Evolutionary conservation across 2,888 invertebrate species (phyloP), one percentile per base, ranked within the genome.

Genomic region (Conops quadrifasciatus): DNA sequence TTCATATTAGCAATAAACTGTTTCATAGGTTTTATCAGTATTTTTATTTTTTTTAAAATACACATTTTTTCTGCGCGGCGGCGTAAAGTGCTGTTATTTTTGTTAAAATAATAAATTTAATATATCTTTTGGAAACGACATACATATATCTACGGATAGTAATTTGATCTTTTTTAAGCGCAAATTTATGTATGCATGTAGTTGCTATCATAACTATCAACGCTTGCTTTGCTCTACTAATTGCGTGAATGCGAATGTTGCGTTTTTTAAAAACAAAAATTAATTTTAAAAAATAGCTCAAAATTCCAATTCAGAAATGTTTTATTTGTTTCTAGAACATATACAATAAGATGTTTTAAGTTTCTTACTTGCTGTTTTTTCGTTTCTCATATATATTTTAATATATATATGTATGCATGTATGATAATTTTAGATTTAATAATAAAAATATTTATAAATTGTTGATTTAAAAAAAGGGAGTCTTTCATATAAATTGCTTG

Each of bases 351-450:
- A 70, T 63, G 47, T 64, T 67, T 71, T 70, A 67, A 43, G 16
- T 56, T 9, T 56, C 19, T 71, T 65, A 21, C 51, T 67, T 67
- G 16, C 49, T 65, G 62, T 71, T 73, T 69, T 75, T 75, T 74
- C 74, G 74, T 74, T 76, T 73, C 71, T 74, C 73, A 74, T 73
- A 74, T 74, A 76, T 71, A 74, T 2, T 58, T 58, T 11, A 73
- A 72, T 74, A 76, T 72, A 72, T 73, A 72, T 73, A 74, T 73
- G 72, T 74, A 53, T 70, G 67, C 36, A 7, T 36, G 36, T 36
- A 58, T 73, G 72, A 73, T 71, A 72, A 73, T 73, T 67, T 64
- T 73, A 74, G 72, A 70, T 75, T 75, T 75, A 76, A 75, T 62
- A 36, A 49, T 72, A 72, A 72, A 67, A 71, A 71, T 51, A 68